Base-by-base conservation (phyloP, 1,140 invertebrate species). In the Drosophila kikkawai region DNA sequence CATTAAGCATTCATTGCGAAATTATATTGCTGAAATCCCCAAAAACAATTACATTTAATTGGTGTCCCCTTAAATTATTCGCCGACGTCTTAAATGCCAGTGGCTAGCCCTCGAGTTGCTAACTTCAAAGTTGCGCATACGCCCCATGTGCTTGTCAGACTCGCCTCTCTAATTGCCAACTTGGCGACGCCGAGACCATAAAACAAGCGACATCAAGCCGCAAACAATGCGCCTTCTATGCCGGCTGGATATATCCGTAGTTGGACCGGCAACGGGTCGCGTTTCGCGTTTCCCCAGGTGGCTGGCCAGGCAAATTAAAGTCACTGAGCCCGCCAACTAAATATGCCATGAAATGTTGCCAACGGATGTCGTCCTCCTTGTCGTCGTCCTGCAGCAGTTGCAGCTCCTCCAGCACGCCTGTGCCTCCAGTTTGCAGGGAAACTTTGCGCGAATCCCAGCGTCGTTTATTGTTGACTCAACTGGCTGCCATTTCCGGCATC, bases 401-500 rank as follows among this genome's bases (percentile, higher is more conserved):
- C 36, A 48, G 61, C 37, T 36, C 53, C 51, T 32, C 50, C 19
- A 26, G 55, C 36, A 26, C 22, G 45, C 19, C 32, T 59, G 29
- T 36, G 42, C 47, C 60, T 15, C 37, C 66, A 70, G 51, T 34
- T 34, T 51, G 55, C 11, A 26, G 37, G 29, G 32, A 86, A 87
- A 87, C 73, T 84, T 88, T 87, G 58, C 41, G 59, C 51, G 45
- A 79, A 58, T 79, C 76, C 75, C 44, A 71, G 66, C 66, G 76
- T 48, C 80, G 68, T 88, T 88, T 87, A 81, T 87, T 87, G 84
- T 87, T 80, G 84, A 88, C 84, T 84, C 85, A 76, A 78, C 77
- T 78, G 80, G 64, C 61, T 65, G 73, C 58, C 66, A 73, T 79
- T 88, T 87, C 77, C 84, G 77, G 73, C 68, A 66, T 75, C 78